Evolutionary conservation across 1,140 invertebrate genomes (phyloP).

Genomic region (Hermetia illucens): DNA sequence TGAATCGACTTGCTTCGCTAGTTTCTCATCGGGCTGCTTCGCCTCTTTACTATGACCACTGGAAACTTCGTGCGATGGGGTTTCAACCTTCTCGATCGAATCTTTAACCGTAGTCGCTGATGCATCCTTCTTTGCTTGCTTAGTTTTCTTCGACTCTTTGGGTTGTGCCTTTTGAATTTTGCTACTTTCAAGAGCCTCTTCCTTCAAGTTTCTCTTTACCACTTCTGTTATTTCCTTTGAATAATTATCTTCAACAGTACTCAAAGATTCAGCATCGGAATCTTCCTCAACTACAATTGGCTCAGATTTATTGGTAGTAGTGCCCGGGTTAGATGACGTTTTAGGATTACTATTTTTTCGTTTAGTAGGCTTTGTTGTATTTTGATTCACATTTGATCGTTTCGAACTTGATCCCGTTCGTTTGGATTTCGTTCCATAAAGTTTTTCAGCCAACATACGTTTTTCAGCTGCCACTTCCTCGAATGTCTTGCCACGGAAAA

Average conservation of each 20-base stretch:
- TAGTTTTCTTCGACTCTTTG: slow-evolving; percentile 22
- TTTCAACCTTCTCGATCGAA: slow-evolving; percentile 9
- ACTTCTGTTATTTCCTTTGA: slow-evolving; percentile 71
- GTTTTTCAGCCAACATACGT: slow-evolving; percentile 22
- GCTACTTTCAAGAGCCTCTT: slow-evolving; percentile 13
- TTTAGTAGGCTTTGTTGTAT: neutral
- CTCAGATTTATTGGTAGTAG: slow-evolving; percentile 50
- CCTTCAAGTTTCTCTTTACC: slow-evolving; percentile 14
- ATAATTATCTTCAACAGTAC: slow-evolving; percentile 62
- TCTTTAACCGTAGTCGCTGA: slow-evolving; percentile 8
- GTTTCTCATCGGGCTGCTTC: slow-evolving; percentile 23
- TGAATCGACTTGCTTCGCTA: slow-evolving; percentile 15
- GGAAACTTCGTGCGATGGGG: slow-evolving; percentile 13
- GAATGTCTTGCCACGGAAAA: slow-evolving; percentile 26
- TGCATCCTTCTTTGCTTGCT: slow-evolving; percentile 8
- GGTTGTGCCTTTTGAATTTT: slow-evolving; percentile 3
- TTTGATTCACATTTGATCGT: slow-evolving; percentile 15
- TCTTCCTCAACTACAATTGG: slow-evolving; percentile 29
- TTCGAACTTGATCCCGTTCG: slow-evolving; percentile 17
- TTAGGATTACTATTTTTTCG: slow-evolving; percentile 37
- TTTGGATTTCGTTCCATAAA: slow-evolving; percentile 21
- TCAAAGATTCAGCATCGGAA: slow-evolving; percentile 24
- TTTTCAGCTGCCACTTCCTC: slow-evolving; percentile 28
- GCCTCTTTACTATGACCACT: slow-evolving; percentile 19
- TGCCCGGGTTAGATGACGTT: slow-evolving; percentile 27